Percentiles rank a stretch among this genome's conserved stretches.
Conservation (phyloP, 2,113 vertebrate species). For the Ornithorhynchus anatinus region DNA sequence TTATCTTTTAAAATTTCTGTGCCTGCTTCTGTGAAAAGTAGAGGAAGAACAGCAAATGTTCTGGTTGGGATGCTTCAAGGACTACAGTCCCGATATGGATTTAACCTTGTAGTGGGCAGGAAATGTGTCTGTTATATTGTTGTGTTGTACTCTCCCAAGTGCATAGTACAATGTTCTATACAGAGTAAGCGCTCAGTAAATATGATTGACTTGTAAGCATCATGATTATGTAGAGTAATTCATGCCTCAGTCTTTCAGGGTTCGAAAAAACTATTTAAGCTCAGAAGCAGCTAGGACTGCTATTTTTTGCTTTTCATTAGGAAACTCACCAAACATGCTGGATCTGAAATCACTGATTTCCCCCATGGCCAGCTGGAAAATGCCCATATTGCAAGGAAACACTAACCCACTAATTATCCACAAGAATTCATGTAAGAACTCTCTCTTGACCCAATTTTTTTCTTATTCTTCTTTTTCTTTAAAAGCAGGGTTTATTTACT, state of each 20-base stretch:
- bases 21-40: no score
- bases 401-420: conserved; percentile 46
- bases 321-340: conserved; percentile 67
- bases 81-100: conserved; percentile 6
- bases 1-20: no score
- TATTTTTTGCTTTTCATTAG: conserved; percentile 72
- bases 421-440: conserved; percentile 46
- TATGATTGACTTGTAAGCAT: no score
- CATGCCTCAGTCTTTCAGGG: conserved; percentile 24
- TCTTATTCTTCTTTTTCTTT: not conserved
- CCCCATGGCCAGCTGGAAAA: conserved; percentile 66
- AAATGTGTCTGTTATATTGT: no score
- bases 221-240: not conserved
- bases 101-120: no score
- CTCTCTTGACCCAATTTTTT: conserved; percentile 49
- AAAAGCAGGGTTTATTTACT: conserved; percentile 38
- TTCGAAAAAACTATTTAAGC: conserved; percentile 33
- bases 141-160: no score
- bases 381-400: conserved; percentile 47
- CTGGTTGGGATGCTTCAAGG: no score
- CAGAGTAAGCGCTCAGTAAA: no score
- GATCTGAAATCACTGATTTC: conserved; percentile 54
- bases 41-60: no score
- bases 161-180: no score
- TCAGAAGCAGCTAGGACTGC: conserved; percentile 47